Base-by-base conservation (phyloP, 2,797 vertebrate genomes). In the Triplophysa bombifrons region DNA sequence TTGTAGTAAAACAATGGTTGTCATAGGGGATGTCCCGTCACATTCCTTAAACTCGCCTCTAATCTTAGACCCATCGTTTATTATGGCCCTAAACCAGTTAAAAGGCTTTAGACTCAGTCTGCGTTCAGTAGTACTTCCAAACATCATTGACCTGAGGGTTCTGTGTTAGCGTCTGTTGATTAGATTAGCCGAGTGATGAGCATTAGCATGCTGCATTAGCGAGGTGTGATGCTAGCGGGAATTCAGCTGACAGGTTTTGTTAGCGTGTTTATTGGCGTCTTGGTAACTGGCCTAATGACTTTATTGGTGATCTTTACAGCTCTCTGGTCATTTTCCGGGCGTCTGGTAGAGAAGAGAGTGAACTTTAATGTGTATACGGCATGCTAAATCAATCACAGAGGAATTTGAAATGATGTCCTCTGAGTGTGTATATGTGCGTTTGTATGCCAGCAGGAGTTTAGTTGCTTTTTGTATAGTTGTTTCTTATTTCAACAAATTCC, bases 241-340 rank as follows among this genome's bases (percentile, higher is more conserved):
- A 22, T 58, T 60, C 58, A 25, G 11, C 7, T 4, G 58, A 27
- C n/a, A 38, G 58, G 56, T 74, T 76, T 66, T 25, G 63, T 25
- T 7, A 34, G 27, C 64, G 34, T 17, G 79, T 80, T 75, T 75
- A 75, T 63, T 53, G 48, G 19, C 34, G 10, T 44, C 60, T 34
- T 22, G 25, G 20, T 81, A 71, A 69, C 58, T 46, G 58, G 51
- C 51, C 14, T 63, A 78, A 78, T 78, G 67, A 63, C 55, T 71
- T 71, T 78, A 71, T 63, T 78, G 67, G 3, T 19, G 76, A 51
- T 71, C 67, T 78, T 78, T 71, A 71, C 30, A 50, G 68, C 56
- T 30, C 65, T 75, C 50, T 81, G 72, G 19, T 41, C 38, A 17
- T 81, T 81, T 71, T 34, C 67, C 12, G 20, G n/a, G 48, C 11